These are phyloP conservation scores for Phoxinus dragarum DNA, from an alignment of 2,797 vertebrate species.

Conservation along the genomic window DNA sequence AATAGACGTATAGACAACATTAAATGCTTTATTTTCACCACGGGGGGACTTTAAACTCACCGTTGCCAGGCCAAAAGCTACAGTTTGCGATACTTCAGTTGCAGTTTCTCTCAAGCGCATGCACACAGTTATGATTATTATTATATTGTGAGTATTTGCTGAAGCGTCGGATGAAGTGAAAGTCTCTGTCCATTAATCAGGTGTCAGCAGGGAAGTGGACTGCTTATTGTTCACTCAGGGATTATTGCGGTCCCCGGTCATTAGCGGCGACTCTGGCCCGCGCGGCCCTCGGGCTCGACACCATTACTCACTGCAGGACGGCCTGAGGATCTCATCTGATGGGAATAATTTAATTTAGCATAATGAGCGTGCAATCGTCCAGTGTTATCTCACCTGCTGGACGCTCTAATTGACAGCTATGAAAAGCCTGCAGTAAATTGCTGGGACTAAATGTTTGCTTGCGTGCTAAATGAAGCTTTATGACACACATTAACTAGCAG, in stretches of 20 bases:
- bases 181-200: neutral
- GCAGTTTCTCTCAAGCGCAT: neutral
- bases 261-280: conserved; percentile 66
- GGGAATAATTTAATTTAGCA: conserved; percentile 72
- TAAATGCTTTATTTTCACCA: no score
- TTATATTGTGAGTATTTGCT: neutral
- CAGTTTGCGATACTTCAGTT: neutral
- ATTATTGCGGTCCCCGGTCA: conserved; percentile 34
- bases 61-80: neutral
- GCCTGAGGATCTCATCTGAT: conserved; percentile 75
- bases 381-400: conserved; percentile 46
- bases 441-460: conserved; percentile 18
- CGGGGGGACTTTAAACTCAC: no score
- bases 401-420: conserved; percentile 53
- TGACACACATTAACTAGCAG: neutral
- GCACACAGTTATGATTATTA: neutral
- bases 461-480: conserved; percentile 25
- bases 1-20: no score
- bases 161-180: neutral
- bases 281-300: conserved; percentile 68
- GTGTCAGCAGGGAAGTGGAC: neutral
- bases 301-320: conserved; percentile 71
- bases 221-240: neutral
- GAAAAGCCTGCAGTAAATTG: conserved; percentile 47
- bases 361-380: conserved; percentile 44